Evolutionary conservation across 2,797 vertebrate species (phyloP), one percentile per base, ranked within the genome.

Genomic region (Pitangus sulphuratus): DNA sequence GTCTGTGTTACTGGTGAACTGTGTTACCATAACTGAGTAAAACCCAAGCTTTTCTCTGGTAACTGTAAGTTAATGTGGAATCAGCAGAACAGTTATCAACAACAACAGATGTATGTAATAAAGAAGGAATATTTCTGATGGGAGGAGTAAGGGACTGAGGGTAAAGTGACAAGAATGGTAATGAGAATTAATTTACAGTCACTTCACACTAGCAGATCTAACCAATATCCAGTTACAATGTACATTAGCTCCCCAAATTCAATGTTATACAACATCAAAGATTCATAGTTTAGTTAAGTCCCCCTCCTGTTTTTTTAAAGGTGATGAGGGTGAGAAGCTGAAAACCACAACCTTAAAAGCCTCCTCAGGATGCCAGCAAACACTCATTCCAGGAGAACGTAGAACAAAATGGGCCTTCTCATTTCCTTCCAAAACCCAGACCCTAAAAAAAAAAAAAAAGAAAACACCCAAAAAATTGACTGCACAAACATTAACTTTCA

Each of bases 351-450:
- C 99, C 99, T 99, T 99, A 93, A 98, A 99, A 57, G 97, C 96
- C 88, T 99, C 99, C 87, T 99, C 98, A n/a, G 99, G 99, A 97
- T 99, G 99, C 99, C 99, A 99, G 97, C 99, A 99, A 80, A 99
- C 99, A 87, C 99, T 99, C 98, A 99, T 98, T 70, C 99, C 99
- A 75, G 99, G 99, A 82, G 99, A 99, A 86, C 98, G 98, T 69
- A 99, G 98, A 96, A 98, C 98, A 96, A 99, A 99, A 78, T 97
- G 97, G 31, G 98, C 94, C n/a, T 97, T 99, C 93, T 99, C 98
- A 91, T 98, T 98, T 86, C 99, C 99, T 79, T 99, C 98, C 97
- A 99, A 98, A 97, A 99, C 99, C 99, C 99, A 99, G 94, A 99
- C 97, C 95, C 99, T 99, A 97, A 53, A 64, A 84, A 40, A 76